phyloP scores from a whole-genome alignment of 1,140 invertebrate species.

The Doryteuthis pealeii region DNA sequence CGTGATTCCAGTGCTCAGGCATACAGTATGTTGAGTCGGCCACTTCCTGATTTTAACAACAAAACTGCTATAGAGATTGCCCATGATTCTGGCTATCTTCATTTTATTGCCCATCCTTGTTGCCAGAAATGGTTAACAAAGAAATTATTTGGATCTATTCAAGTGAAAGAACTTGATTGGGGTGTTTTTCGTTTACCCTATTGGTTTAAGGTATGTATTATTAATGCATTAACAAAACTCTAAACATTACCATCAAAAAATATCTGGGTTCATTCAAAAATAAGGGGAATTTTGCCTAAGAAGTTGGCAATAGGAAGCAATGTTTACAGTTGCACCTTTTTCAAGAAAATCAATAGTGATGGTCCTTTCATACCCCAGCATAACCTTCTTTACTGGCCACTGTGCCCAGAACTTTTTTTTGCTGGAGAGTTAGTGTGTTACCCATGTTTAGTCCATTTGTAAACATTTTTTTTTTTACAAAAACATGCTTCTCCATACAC shows the following conservation, averaged over 20 bases:
- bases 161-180: slow-evolving; percentile 55
- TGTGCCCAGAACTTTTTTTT: too few relatives aligned
- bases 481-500: too few relatives aligned
- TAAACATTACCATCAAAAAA: neutral
- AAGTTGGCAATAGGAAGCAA: too few relatives aligned
- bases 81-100: slow-evolving; percentile 48
- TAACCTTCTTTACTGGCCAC: too few relatives aligned
- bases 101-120: slow-evolving; percentile 61
- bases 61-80: slow-evolving; percentile 53
- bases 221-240: slow-evolving; percentile 12
- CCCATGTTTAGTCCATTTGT: too few relatives aligned
- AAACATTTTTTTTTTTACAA: too few relatives aligned
- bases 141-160: slow-evolving; percentile 55
- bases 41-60: slow-evolving; percentile 57
- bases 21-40: slow-evolving; percentile 54
- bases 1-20: slow-evolving; percentile 50
- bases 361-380: too few relatives aligned
- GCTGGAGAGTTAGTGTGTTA: too few relatives aligned
- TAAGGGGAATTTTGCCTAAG: too few relatives aligned
- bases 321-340: too few relatives aligned
- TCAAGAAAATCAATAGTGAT: too few relatives aligned
- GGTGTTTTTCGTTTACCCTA: slow-evolving; percentile 50
- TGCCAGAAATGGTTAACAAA: slow-evolving; percentile 61
- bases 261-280: too few relatives aligned
- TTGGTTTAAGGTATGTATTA: slow-evolving; percentile 55